Conservation (phyloP, 2,113 vertebrate genomes). For the Alaudala cheleensis region DNA sequence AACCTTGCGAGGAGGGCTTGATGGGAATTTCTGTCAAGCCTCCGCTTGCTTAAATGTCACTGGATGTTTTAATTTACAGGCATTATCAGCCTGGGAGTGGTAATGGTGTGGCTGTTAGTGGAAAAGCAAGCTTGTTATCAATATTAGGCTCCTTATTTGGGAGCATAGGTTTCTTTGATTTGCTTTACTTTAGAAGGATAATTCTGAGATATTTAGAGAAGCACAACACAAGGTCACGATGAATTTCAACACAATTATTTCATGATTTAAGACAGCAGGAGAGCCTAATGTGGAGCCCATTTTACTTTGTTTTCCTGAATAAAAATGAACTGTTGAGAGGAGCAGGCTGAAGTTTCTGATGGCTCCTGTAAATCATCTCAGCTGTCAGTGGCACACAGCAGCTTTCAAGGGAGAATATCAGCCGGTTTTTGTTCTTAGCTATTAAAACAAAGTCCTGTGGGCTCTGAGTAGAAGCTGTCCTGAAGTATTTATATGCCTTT, state of each 20-base stretch:
- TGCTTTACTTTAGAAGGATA: neutral
- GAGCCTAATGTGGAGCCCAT: neutral
- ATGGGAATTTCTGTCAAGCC: constrained; percentile 44
- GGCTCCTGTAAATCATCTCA: constrained; percentile 12
- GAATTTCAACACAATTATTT: constrained; percentile 30
- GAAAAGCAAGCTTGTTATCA: neutral
- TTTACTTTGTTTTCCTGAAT: constrained; percentile 13
- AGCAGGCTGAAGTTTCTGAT: constrained; percentile 19
- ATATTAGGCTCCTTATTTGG: neutral
- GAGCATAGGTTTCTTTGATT: neutral
- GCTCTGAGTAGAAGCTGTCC: neutral
- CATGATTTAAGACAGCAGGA: constrained; percentile 21
- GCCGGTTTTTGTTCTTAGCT: neutral
- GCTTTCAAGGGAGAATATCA: neutral
- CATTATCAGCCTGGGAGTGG: neutral
- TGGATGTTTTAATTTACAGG: constrained; percentile 22
- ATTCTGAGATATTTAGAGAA: neutral
- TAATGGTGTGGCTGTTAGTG: neutral
- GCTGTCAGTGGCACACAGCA: neutral
- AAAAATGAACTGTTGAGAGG: constrained; percentile 15
- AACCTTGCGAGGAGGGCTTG: constrained; percentile 5
- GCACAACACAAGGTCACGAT: neutral
- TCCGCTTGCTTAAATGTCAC: neutral
- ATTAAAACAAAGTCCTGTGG: neutral
- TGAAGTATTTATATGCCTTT: neutral